Conservation (phyloP, 2,113 vertebrate genomes). For the Prunella himalayana region DNA sequence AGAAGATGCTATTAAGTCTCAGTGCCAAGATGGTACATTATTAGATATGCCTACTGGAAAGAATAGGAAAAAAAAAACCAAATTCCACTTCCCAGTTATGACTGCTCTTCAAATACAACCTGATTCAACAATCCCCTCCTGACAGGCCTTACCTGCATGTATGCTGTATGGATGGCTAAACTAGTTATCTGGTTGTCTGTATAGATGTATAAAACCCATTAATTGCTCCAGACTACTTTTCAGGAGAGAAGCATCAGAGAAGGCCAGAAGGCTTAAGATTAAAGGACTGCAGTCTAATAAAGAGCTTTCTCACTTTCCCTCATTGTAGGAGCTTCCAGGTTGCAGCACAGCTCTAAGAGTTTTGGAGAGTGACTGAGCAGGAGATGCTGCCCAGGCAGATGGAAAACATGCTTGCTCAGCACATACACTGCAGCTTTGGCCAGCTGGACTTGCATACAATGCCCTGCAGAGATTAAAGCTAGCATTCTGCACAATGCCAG, state of each 20-base stretch:
- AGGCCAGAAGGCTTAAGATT: neutral
- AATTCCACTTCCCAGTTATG: neutral
- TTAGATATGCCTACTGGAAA: neutral
- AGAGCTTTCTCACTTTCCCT: neutral
- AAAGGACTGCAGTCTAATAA: neutral
- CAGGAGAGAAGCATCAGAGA: neutral
- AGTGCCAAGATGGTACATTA: neutral
- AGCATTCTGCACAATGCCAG: neutral
- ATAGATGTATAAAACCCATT: neutral
- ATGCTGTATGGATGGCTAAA: neutral
- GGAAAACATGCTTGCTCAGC: neutral
- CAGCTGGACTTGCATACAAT: neutral
- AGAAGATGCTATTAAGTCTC: neutral
- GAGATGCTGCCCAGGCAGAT: rapidly evolving
- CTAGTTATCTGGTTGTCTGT: neutral
- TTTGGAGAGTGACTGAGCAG: neutral
- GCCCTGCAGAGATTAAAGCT: neutral
- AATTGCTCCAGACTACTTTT: neutral
- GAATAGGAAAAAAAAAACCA: neutral
- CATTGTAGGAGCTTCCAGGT: neutral
- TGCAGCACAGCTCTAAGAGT: neutral
- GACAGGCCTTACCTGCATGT: neutral
- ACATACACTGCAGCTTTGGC: neutral
- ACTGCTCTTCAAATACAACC: neutral
- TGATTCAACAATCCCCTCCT: neutral